Conservation (phyloP, 2,113 vertebrate genomes). For the Anolis carolinensis region DNA sequence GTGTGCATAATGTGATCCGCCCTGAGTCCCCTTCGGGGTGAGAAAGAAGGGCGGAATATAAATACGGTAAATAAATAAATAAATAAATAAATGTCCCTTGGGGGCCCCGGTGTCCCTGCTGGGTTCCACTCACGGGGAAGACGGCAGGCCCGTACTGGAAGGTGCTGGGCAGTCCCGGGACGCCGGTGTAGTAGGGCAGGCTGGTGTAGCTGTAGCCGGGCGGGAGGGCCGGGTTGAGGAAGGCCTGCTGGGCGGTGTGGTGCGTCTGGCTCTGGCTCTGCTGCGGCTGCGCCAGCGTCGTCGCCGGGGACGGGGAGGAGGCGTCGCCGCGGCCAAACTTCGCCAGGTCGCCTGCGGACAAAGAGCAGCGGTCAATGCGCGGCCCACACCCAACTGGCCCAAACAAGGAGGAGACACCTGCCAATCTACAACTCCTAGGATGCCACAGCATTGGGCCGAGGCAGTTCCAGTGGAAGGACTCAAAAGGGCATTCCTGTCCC, state of each 20-base stretch:
- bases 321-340: conserved; percentile 95
- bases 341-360: conserved; percentile 85
- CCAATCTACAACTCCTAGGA: too few species aligned
- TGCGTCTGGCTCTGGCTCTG: conserved; percentile 96
- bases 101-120: too few species aligned
- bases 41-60: too few species aligned
- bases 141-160: conserved; percentile 98
- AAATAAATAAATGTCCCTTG: too few species aligned
- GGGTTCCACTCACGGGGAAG: conserved; percentile 99
- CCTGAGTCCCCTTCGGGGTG: too few species aligned
- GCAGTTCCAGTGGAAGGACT: too few species aligned
- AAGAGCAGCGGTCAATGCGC: not conserved
- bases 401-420: too few species aligned
- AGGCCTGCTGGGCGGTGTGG: conserved; percentile 95
- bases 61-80: too few species aligned
- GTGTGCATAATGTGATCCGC: too few species aligned
- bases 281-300: conserved; percentile 93
- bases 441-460: too few species aligned
- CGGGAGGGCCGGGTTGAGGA: conserved; percentile 94
- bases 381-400: too few species aligned
- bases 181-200: conserved; percentile 97
- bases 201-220: conserved; percentile 99
- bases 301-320: conserved; percentile 92
- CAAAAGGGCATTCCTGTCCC: too few species aligned
- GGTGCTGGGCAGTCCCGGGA: conserved; percentile 95